Conservation (phyloP, 1,140 invertebrate species). For the Drosophila sulfurigaster region DNA sequence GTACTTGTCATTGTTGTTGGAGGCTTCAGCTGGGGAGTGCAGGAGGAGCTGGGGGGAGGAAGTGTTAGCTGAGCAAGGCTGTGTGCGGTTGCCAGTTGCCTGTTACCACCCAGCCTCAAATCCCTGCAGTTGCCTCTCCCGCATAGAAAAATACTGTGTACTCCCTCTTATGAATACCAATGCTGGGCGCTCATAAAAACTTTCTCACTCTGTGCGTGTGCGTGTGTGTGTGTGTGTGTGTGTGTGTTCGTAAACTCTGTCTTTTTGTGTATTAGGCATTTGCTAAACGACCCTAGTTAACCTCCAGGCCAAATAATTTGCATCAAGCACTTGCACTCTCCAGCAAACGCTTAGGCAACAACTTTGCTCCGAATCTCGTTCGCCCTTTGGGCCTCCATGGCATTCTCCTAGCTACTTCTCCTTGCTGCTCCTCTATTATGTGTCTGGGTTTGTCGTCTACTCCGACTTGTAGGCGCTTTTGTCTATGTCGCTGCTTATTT, state of each 20-base stretch:
- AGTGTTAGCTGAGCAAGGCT: conserved; percentile 32
- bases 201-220: conserved; percentile 30
- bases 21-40: conserved; percentile 16
- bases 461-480: conserved; percentile 29
- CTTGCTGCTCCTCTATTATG: neutral
- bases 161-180: conserved; percentile 78
- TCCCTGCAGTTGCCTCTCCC: conserved; percentile 38
- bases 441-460: conserved; percentile 6
- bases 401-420: neutral
- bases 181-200: conserved; percentile 75
- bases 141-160: conserved; percentile 61
- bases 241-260: conserved; percentile 42
- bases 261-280: conserved; percentile 72
- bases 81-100: conserved; percentile 20
- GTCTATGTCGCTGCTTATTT: conserved; percentile 72
- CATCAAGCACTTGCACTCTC: conserved; percentile 78
- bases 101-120: conserved; percentile 26
- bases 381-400: conserved; percentile 61
- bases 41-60: neutral
- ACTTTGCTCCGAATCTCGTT: conserved; percentile 70
- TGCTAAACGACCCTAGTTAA: conserved; percentile 83
- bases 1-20: conserved; percentile 82
- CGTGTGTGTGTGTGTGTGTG: conserved; percentile 34
- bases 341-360: conserved; percentile 46
- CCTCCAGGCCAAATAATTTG: conserved; percentile 81